These are phyloP conservation scores for Philypnodon macrostomus DNA, from an alignment of 2,797 vertebrate genomes.

Conservation along the genomic window DNA sequence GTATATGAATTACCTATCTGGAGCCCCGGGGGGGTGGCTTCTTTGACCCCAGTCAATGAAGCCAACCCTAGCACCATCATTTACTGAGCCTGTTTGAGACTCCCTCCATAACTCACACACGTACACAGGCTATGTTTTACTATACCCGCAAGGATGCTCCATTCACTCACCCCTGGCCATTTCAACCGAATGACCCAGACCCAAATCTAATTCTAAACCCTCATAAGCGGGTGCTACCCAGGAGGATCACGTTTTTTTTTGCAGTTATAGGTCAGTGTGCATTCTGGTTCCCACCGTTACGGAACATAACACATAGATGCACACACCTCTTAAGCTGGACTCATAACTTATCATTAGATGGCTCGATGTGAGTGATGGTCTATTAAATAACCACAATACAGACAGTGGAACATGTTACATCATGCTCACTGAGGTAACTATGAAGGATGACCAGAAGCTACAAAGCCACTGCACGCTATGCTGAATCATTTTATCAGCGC, in stretches of 20 bases:
- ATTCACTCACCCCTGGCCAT: conserved; percentile 1
- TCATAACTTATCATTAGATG: conserved; percentile 65
- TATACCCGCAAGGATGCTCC: conserved; percentile 10
- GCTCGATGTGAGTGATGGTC: conserved; percentile 53
- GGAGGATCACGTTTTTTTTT: not conserved
- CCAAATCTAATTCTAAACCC: conserved; percentile 10
- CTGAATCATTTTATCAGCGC: conserved; percentile 33
- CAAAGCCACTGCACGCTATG: conserved; percentile 6
- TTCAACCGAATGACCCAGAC: conserved; percentile 9
- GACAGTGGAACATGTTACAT: conserved; percentile 56
- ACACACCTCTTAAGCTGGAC: conserved; percentile 45
- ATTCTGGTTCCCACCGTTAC: conserved; percentile 5
- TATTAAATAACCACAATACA: conserved; percentile 56
- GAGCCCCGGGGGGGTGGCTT: conserved; percentile 54
- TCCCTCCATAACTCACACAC: conserved; percentile 46
- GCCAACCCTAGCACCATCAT: conserved; percentile 58
- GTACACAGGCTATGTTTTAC: conserved; percentile 16
- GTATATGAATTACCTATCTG: conserved; percentile 66
- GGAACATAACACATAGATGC: conserved; percentile 6
- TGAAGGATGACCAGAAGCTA: conserved; percentile 40
- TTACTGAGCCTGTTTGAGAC: conserved; percentile 59
- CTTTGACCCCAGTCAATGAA: conserved; percentile 59
- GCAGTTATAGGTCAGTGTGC: conserved; percentile 3
- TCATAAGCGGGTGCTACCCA: conserved; percentile 11
- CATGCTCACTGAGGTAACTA: conserved; percentile 51